Percentiles rank a stretch among this genome's conserved stretches.
Evolutionary conservation across 1,140 invertebrate species (phyloP).

Genomic region (Brachionus asplanchnoidis): DNA sequence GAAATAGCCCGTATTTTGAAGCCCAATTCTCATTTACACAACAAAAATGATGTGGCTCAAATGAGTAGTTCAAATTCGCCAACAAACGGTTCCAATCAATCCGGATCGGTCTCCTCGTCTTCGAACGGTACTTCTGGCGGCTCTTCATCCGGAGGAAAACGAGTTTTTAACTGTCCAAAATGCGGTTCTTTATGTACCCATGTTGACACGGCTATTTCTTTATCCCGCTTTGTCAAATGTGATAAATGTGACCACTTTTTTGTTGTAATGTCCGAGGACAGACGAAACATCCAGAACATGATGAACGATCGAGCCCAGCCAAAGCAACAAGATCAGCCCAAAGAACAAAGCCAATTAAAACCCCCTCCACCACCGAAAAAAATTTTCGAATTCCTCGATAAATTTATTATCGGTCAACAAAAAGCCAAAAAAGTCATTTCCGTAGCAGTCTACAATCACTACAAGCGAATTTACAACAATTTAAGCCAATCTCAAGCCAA

Average conservation of each 20-base stretch:
- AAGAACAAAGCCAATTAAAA: neutral
- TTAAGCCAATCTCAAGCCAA: conserved; percentile 61
- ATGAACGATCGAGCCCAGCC: neutral
- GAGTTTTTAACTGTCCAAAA: conserved; percentile 68
- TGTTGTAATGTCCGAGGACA: conserved; percentile 78
- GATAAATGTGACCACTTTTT: conserved; percentile 97
- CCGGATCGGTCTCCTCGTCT: neutral
- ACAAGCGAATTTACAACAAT: conserved; percentile 94
- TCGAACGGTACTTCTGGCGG: neutral
- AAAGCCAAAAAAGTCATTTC: conserved; percentile 96
- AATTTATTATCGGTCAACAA: conserved; percentile 96
- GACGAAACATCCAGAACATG: neutral
- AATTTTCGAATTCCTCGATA: conserved; percentile 90
- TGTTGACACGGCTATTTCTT: conserved; percentile 87
- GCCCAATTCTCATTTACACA: neutral
- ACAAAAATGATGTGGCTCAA: neutral
- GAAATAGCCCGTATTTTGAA: neutral
- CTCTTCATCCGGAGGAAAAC: conserved; percentile 20
- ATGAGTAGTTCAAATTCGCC: neutral
- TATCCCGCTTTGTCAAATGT: conserved; percentile 90
- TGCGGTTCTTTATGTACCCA: conserved; percentile 91
- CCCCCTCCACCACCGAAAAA: conserved; percentile 48
- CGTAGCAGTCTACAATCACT: conserved; percentile 98
- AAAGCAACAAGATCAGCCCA: conserved; percentile 18
- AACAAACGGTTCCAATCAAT: neutral